Evolutionary conservation across 2,888 invertebrate genomes (phyloP), one percentile per base, ranked within the genome.

Genomic region (Sarcophaga subvicina): DNA sequence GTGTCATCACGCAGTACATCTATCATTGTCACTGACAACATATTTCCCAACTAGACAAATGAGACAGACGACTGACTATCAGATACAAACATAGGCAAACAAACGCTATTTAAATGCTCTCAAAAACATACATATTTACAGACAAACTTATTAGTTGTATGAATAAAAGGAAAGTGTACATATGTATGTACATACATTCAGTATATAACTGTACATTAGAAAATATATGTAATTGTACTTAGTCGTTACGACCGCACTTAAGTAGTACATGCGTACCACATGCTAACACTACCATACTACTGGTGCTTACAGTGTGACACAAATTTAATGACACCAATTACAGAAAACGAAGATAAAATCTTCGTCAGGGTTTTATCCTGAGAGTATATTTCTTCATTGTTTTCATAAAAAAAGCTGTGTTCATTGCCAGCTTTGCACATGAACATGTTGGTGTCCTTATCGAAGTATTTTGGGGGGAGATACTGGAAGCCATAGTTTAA

Each of bases 1-100:
- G 79, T 80, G 82, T 80, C 86, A 86, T 82, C 82, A 86, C 79
- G 79, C 86, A 82, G 76, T 71, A 80, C 82, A 86, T 86, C 82
- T 54, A 86, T 86, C 86, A 86, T 82, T 86, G 86, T 82, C 86
- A 86, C 82, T 66, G 67, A 76, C 86, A 86, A 70, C 63, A 75
- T 80, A 78, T 81, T 86, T 76, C 67, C 85, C 73, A 86, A 66
- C 72, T 27, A 73, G 69, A 70, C 67, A 81, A 70, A 73, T 81
- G 73, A 78, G 71, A 80, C 37, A 80, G 60, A 75, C 37, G 60
- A 22, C 25, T 66, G n/a, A 62, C 4, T 64, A 20, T 72, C 75
- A 54, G 63, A 20, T 47, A 77, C 22, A 62, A 49, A 37, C 37
- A 62, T 63, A 17, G 73, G 20, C 69, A 75, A 78, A 82, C 54